Evolutionary conservation across 2,888 invertebrate species (phyloP), one percentile per base, ranked within the genome.

Genomic region (Mimachlamys varia): DNA sequence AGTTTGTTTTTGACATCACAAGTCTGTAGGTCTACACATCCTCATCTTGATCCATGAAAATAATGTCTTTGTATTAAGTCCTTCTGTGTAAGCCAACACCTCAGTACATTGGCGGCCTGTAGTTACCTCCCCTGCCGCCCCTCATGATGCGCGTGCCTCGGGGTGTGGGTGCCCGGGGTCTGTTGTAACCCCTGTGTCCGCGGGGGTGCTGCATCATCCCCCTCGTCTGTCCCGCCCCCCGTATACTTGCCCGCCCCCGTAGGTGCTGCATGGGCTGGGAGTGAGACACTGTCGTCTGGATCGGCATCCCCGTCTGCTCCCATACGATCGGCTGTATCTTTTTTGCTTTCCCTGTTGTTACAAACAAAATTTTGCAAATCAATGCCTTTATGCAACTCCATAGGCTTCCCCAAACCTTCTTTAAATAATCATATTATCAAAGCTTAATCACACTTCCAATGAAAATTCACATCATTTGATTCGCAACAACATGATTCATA

Each of bases 271-370:
- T 88, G 22, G 89, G 91, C 88, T 91, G 88, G 44, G 90, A 88
- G 53, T 89, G 76, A 13, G 91, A 88, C 33, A 91, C 89, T 15
- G 92, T 53, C 17, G 91, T n/a, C 13, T 89, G 15, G 13, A 62
- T 44, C 7, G 90, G 90, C 19, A 90, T 88, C 13, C 92, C 76
- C 17, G 91, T 90, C 50, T 91, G 90, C 27, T 94, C 94, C 95
- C 95, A 95, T 17, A 95, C 93, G 27, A 95, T 95, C 49, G 94
- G 94, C 91, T 95, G 95, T 49, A 95, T 95, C 92, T 94, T 76
- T 22, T 76, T 94, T 7, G 95, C 95, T 89, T 94, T 95, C 62
- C 90, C 93, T 93, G 91, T 19, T 93, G 91, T 19, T 90, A 58
- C 44, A 58, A 89, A 53, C 13, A 53, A 53, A 53, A 19, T 53